Base-by-base conservation (phyloP, 2,797 vertebrate species). In the Sylvia borin region DNA sequence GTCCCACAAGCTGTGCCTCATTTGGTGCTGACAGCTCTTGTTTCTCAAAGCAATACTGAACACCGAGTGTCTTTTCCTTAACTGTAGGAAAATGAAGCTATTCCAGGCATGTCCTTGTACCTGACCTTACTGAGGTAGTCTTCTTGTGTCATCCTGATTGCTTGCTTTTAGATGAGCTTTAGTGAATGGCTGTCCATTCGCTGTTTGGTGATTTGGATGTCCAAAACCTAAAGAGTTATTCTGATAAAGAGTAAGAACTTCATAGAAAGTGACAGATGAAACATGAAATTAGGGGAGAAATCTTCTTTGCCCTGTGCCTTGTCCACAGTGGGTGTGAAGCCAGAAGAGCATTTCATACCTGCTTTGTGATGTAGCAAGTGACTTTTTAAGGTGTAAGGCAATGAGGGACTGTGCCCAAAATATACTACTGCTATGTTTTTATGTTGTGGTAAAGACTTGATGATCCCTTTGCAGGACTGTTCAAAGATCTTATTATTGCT, bases 41-140 rank as follows among this genome's bases (percentile, higher is more conserved):
- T 75, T 88, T 81, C 58, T 86, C 64, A 81, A 78, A 90, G 74
- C 71, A 70, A 75, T 48, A 58, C 45, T 74, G 57, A 94, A 54
- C 16, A 38, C 8, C 6, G 48, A 75, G 47, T 61, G 47, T 58
- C 48, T 75, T 72, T 70, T 55, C 75, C 31, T 64, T 48, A 51
- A 29, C 54, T 74, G 45, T 29, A 80, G 57, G 90, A 71, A 92
- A 95, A 85, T 5, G 10, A 92, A 32, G 42, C 65, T 91, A 1
- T 72, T 92, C 51, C 55, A 88, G 80, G 48, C 74, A 38, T 34
- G 14, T 73, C 74, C 60, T 79, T 57, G 38, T 31, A 40, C 45
- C 80, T 88, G 77, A 88, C 43, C 60, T 90, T 51, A 22, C 43
- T 90, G 80, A 94, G 95, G 88, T 91, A 84, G 86, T 86, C 73